Evolutionary conservation across 2,888 invertebrate species (phyloP).

Genomic region (Pseudococcus viburni): DNA sequence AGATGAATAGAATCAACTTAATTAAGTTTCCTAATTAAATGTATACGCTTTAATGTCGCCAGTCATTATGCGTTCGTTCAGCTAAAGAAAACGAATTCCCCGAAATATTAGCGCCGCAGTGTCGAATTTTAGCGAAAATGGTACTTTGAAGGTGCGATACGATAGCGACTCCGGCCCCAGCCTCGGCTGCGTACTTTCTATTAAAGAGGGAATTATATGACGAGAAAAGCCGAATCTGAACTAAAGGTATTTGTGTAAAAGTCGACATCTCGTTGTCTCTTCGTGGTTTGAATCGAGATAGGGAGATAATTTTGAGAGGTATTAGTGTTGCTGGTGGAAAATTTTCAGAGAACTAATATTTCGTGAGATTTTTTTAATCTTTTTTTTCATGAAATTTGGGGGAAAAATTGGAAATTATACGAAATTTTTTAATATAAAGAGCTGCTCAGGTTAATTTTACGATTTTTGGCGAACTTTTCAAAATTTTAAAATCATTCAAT

Average conservation of each 20-base stretch:
- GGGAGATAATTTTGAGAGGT: too few relatives aligned
- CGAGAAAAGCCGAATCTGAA: neutral
- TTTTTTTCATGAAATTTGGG: too few relatives aligned
- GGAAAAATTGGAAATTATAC: too few relatives aligned
- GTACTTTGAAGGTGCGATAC: neutral
- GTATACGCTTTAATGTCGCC: constrained; percentile 23
- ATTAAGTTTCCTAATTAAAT: constrained; percentile 38
- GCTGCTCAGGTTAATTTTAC: too few relatives aligned
- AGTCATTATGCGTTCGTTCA: neutral
- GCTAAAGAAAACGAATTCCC: constrained; percentile 21
- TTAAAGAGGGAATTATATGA: neutral
- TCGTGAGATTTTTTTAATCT: too few relatives aligned
- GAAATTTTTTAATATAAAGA: too few relatives aligned
- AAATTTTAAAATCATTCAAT: too few relatives aligned
- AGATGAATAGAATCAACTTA: constrained; percentile 35
- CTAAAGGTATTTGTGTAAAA: neutral
- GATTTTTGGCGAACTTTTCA: too few relatives aligned
- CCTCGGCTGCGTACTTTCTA: neutral
- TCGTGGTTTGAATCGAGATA: neutral
- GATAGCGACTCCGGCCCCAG: neutral
- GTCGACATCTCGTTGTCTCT: neutral
- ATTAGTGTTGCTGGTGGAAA: too few relatives aligned
- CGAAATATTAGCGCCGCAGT: neutral
- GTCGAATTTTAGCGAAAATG: neutral
- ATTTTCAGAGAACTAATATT: too few relatives aligned